A percentile compares a stretch with the other conserved stretches of the same genome.
These are phyloP conservation scores for Gymnothorax reevesii DNA, from an alignment of 2,797 vertebrate species.

Conservation along the genomic window DNA sequence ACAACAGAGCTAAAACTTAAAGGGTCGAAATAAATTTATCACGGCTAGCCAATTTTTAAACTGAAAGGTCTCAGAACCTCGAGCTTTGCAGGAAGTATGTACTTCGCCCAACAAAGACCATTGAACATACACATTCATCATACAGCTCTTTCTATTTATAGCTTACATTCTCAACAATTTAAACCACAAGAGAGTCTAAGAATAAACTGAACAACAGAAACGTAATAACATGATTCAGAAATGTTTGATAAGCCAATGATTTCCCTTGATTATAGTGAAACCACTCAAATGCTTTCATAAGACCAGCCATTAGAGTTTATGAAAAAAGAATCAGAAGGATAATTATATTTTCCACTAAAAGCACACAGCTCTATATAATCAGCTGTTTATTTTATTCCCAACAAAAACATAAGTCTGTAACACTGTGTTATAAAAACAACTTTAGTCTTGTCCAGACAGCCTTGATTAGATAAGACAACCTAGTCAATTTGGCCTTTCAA, in stretches of 20 bases:
- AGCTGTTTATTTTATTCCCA: neutral
- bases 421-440: constrained; percentile 13
- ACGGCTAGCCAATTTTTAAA: neutral
- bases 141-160: neutral
- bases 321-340: constrained; percentile 1
- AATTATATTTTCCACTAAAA: neutral
- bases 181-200: neutral
- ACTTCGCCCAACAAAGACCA: neutral
- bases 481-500: constrained; percentile 10
- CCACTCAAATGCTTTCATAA: neutral
- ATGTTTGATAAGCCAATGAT: neutral
- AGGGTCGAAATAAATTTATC: neutral
- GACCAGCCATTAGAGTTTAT: neutral
- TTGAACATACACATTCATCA: neutral
- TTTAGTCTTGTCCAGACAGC: neutral
- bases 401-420: constrained; percentile 7
- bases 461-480: constrained; percentile 14
- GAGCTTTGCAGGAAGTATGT: neutral
- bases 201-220: neutral
- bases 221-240: neutral
- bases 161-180: neutral
- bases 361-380: constrained; percentile 1
- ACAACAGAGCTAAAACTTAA: neutral
- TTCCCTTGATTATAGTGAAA: neutral
- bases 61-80: neutral